Evolutionary conservation across 2,797 vertebrate species (phyloP).

Genomic region (Cercopithecus petaurista): DNA sequence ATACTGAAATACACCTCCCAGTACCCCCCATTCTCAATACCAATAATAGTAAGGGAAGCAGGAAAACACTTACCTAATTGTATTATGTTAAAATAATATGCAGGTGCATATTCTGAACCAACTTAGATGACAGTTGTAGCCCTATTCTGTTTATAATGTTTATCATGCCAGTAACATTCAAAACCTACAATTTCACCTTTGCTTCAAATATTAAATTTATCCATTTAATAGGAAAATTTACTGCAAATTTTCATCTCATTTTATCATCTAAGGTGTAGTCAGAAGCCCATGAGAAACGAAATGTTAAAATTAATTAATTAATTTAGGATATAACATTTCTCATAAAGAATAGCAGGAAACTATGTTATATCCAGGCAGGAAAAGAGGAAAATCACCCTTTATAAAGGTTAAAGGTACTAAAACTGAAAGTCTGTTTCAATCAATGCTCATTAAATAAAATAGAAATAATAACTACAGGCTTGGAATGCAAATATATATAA

Average conservation of each 20-base stretch:
- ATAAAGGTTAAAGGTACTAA: background rate
- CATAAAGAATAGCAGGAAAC: background rate
- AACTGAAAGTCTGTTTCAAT: conserved; percentile 17
- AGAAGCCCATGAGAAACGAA: background rate
- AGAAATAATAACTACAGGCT: background rate
- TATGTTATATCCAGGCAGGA: background rate
- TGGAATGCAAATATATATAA: background rate
- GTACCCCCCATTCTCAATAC: conserved; percentile 56
- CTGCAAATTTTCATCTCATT: conserved; percentile 12
- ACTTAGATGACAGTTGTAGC: conserved; percentile 99
- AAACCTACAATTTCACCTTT: conserved; percentile 87
- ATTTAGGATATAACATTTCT: background rate
- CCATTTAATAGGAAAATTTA: conserved; percentile 50
- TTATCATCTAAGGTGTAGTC: conserved; percentile 13
- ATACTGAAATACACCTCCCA: conserved; percentile 66
- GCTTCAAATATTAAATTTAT: conserved; percentile 90
- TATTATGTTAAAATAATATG: conserved; percentile 89
- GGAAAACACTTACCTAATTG: conserved; percentile 92
- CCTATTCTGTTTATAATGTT: conserved; percentile 90
- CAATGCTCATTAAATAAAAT: background rate
- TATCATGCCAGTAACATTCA: conserved; percentile 98
- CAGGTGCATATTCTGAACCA: conserved; percentile 99
- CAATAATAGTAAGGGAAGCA: conserved; percentile 83
- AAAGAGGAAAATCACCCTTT: background rate
- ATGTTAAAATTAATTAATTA: conserved; percentile 34